phyloP scores from a whole-genome alignment of 37 sponge, comb jelly and placozoan species.

The Bolinopsis microptera region DNA sequence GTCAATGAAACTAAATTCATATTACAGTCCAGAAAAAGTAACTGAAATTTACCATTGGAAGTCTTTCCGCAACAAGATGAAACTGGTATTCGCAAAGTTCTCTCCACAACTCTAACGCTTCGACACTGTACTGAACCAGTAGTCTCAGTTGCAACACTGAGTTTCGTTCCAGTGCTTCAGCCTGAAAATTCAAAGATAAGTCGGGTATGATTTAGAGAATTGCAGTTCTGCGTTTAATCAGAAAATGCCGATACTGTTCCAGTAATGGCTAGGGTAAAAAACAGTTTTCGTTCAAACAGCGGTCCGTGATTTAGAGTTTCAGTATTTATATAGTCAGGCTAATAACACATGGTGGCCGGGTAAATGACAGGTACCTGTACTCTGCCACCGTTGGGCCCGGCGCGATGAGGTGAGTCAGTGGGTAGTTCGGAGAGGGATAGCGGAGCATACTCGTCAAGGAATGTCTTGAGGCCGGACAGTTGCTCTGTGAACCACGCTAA shows the following conservation, averaged over 20 bases:
- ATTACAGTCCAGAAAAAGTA: too few species aligned
- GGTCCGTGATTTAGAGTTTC: too few species aligned
- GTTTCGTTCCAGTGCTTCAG: constrained; percentile 69
- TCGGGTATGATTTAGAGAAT: neutral
- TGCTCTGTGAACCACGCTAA: constrained; percentile 76
- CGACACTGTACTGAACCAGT: constrained; percentile 76
- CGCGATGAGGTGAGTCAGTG: neutral
- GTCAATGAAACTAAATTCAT: too few species aligned
- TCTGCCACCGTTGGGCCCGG: neutral
- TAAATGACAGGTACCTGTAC: neutral
- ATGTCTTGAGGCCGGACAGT: constrained; percentile 71
- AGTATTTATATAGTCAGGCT: too few species aligned
- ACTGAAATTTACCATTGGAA: constrained; percentile 60
- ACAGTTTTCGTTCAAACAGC: too few species aligned
- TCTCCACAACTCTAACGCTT: constrained; percentile 87
- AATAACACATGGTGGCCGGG: too few species aligned
- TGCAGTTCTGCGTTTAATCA: neutral
- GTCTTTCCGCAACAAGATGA: constrained; percentile 67
- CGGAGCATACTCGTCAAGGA: constrained; percentile 82
- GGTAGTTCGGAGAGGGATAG: constrained; percentile 53
- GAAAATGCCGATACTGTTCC: neutral
- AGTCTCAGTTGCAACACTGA: constrained; percentile 72
- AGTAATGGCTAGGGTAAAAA: too few species aligned
- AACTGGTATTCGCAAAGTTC: constrained; percentile 83
- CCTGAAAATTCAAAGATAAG: too few species aligned